phyloP scores from a whole-genome alignment of 2,113 vertebrate genomes.

The Calidris pugnax region DNA sequence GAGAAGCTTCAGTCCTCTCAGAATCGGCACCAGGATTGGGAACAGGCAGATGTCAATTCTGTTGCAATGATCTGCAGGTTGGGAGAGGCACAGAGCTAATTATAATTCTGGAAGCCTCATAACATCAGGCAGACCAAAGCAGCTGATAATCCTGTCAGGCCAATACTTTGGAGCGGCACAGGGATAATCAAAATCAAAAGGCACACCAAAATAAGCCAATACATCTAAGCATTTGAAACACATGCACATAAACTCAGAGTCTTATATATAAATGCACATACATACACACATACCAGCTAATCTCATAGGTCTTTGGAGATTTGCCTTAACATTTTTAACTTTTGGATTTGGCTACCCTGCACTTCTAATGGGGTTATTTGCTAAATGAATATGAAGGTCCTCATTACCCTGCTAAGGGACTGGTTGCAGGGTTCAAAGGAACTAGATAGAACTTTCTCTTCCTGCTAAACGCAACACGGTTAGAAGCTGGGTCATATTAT shows the following conservation, averaged over 20 bases:
- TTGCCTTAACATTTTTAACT: not conserved
- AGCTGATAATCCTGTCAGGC: not conserved
- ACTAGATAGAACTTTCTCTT: not conserved
- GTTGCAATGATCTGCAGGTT: not conserved
- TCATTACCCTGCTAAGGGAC: not conserved
- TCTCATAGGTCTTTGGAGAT: not conserved
- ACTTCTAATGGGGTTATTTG: not conserved
- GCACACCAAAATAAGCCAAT: not conserved
- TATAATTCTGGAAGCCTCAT: not conserved
- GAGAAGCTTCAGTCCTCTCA: not conserved
- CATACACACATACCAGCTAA: not conserved
- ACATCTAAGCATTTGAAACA: not conserved
- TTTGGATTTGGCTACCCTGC: not conserved
- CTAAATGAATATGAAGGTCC: not conserved
- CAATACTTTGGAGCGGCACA: not conserved
- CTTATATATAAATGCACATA: not conserved
- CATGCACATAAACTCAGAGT: not conserved
- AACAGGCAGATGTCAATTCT: not conserved
- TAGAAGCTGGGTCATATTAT: not conserved
- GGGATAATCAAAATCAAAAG: not conserved
- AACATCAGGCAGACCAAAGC: not conserved
- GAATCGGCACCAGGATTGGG: not conserved
- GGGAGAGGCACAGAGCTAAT: not conserved
- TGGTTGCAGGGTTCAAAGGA: not conserved
- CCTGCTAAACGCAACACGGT: not conserved